phyloP scores from a whole-genome alignment of 2,888 invertebrate species.

The Plebejus argus region DNA sequence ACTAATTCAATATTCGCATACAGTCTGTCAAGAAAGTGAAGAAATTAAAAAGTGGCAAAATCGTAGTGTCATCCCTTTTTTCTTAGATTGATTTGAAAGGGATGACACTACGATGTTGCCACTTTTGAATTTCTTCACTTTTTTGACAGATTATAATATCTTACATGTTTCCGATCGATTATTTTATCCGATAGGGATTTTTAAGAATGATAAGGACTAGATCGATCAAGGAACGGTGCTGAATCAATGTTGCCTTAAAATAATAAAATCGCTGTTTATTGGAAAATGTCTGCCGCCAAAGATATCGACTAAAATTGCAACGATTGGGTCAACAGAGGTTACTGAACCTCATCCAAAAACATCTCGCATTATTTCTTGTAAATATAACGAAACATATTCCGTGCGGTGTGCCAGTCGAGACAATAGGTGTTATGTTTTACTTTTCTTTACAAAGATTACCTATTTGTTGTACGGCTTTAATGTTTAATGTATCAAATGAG shows the following conservation, averaged over 20 bases:
- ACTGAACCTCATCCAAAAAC: slow-evolving; percentile 2
- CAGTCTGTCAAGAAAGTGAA: no score
- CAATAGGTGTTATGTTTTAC: background rate
- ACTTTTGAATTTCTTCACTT: no score
- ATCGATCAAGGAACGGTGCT: no score
- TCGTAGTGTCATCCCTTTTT: no score
- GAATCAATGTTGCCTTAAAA: no score
- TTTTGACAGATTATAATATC: no score
- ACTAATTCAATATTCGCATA: background rate
- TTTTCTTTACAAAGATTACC: background rate
- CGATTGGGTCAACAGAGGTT: background rate
- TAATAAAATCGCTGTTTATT: background rate
- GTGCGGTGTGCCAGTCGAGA: background rate
- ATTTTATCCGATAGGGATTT: background rate
- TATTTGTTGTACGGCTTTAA: background rate
- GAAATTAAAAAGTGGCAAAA: no score
- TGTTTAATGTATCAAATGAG: background rate
- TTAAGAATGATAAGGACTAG: no score
- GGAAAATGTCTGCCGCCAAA: background rate
- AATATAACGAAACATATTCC: background rate
- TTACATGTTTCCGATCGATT: background rate
- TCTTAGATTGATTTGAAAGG: no score
- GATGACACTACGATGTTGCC: no score
- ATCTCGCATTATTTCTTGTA: background rate
- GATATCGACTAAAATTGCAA: background rate